phyloP scores from a whole-genome alignment of 1,140 invertebrate genomes.

The Paraescarpia echinospica region DNA sequence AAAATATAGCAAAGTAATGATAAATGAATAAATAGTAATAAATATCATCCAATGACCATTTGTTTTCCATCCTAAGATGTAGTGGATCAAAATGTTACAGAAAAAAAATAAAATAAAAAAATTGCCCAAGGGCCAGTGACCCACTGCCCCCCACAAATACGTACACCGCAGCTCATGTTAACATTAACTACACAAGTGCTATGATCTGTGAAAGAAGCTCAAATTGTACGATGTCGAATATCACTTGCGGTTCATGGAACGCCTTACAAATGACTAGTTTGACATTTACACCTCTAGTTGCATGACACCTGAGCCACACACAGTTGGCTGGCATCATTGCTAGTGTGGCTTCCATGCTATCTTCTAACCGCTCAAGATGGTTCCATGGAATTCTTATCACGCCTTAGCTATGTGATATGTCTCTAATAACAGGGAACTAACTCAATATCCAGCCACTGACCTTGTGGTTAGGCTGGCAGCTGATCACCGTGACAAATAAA shows the following conservation, averaged over 20 bases:
- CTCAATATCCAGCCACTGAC: not conserved
- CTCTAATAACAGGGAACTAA: not conserved
- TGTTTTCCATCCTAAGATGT: too few relatives aligned
- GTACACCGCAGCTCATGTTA: too few relatives aligned
- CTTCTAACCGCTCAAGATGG: not conserved
- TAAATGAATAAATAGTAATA: too few relatives aligned
- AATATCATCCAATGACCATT: too few relatives aligned
- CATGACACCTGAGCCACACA: not conserved
- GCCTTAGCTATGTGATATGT: not conserved
- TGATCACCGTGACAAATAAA: not conserved
- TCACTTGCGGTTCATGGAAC: not conserved
- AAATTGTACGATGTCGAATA: not conserved
- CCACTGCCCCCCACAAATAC: too few relatives aligned
- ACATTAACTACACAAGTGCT: too few relatives aligned
- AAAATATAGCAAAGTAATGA: too few relatives aligned
- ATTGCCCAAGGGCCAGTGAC: too few relatives aligned
- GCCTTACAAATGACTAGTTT: not conserved
- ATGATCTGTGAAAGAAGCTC: too few relatives aligned
- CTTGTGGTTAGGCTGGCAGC: not conserved
- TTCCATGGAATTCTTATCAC: not conserved
- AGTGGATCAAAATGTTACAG: too few relatives aligned
- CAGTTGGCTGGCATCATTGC: not conserved
- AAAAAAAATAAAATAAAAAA: too few relatives aligned
- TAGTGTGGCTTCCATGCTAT: not conserved
- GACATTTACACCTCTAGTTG: not conserved